Conservation (phyloP, 2,888 invertebrate genomes). For the Leptura quadrifasciata region DNA sequence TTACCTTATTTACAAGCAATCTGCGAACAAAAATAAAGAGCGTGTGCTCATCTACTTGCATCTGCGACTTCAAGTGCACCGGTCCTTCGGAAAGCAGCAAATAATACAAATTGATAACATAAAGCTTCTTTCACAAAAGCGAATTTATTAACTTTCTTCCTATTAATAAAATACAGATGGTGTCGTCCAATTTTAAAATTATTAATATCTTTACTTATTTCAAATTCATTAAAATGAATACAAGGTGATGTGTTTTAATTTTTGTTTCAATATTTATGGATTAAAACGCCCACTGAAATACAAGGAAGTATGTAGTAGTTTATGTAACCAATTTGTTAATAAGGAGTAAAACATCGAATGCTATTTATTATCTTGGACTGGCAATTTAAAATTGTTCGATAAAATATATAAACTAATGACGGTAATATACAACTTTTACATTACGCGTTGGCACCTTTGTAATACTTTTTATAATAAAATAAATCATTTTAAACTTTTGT, state of each 20-base stretch:
- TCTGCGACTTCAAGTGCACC: constrained; percentile 24
- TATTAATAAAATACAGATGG: constrained; percentile 38
- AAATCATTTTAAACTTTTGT: no score
- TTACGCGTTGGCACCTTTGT: no score
- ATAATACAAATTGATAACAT: constrained; percentile 23
- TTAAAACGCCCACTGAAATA: not conserved
- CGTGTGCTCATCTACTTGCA: constrained; percentile 21
- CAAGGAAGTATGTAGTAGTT: not conserved
- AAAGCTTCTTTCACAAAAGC: constrained; percentile 15
- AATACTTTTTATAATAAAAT: no score
- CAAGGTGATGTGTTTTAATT: not conserved
- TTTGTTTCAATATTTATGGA: constrained; percentile 14
- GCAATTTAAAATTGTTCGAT: no score
- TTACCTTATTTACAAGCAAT: constrained; percentile 36
- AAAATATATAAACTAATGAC: no score
- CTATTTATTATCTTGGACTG: no score
- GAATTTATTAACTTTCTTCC: constrained; percentile 38
- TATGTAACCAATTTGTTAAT: not conserved
- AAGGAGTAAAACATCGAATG: not conserved
- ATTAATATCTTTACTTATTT: not conserved
- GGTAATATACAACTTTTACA: no score
- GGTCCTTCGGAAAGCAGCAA: constrained; percentile 15
- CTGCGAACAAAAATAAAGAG: constrained; percentile 24
- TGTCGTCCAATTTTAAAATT: not conserved
- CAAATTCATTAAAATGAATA: not conserved